Percentiles rank a stretch among this genome's conserved stretches.
phyloP scores from a whole-genome alignment of 2,888 invertebrate genomes.

The Hecatera dysodea region DNA sequence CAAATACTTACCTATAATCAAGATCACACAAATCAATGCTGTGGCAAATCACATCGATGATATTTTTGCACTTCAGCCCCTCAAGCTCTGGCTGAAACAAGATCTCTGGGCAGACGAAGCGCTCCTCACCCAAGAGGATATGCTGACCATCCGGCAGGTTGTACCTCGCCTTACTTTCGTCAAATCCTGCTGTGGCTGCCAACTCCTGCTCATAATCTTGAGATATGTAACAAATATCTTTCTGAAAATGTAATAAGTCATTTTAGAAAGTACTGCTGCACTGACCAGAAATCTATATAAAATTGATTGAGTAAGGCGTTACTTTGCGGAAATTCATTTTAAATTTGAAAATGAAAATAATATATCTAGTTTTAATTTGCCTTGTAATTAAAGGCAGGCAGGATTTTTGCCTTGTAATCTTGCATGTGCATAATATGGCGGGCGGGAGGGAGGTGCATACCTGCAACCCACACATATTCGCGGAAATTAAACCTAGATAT shows the following conservation, averaged over 20 bases:
- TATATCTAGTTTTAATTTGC: too few species aligned
- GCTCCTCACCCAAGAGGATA: slow-evolving; percentile 94
- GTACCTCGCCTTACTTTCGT: slow-evolving; percentile 95
- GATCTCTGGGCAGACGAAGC: slow-evolving; percentile 96
- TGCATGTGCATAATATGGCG: too few species aligned
- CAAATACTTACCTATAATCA: slow-evolving; percentile 88
- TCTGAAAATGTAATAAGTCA: slow-evolving; percentile 67
- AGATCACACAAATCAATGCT: slow-evolving; percentile 92
- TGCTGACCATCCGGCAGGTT: slow-evolving; percentile 96
- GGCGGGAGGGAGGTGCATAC: too few species aligned
- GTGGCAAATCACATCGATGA: slow-evolving; percentile 92
- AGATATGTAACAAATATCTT: slow-evolving; percentile 78
- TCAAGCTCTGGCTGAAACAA: slow-evolving; percentile 96
- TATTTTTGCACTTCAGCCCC: slow-evolving; percentile 94
- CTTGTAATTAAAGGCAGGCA: too few species aligned
- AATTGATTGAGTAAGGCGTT: too few species aligned
- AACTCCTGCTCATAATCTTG: slow-evolving; percentile 73
- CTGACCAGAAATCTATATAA: neutral
- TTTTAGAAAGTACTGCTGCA: slow-evolving; percentile 69
- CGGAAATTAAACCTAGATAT: too few species aligned
- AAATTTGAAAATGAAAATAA: too few species aligned
- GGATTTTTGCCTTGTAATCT: too few species aligned
- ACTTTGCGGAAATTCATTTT: too few species aligned
- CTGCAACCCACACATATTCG: too few species aligned
- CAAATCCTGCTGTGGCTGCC: slow-evolving; percentile 88